Conservation (phyloP, 2,888 invertebrate species). For the Perizoma flavofasciatum region DNA sequence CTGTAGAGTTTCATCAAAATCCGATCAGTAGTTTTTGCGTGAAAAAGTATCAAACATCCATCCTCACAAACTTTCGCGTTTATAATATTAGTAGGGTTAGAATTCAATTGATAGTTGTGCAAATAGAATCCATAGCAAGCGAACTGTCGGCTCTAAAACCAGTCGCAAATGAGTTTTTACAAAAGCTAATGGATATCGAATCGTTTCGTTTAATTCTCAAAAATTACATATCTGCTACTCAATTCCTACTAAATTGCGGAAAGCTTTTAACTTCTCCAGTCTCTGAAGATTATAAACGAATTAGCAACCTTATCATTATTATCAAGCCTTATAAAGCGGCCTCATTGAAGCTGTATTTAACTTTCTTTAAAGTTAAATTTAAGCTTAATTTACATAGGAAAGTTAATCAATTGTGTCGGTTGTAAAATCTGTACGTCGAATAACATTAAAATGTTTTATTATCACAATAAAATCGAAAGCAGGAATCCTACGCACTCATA, state of each 20-base stretch:
- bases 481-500: constrained; percentile 49
- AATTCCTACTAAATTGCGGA: constrained; percentile 40
- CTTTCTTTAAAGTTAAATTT: constrained; percentile 34
- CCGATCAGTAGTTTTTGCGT: too few relatives aligned
- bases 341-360: constrained; percentile 6
- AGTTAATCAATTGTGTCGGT: constrained; percentile 46
- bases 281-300: constrained; percentile 42
- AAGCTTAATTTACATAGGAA: constrained; percentile 45
- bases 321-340: constrained; percentile 12
- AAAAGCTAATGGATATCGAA: constrained; percentile 27
- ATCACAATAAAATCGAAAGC: constrained; percentile 55
- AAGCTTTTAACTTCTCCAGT: constrained; percentile 48
- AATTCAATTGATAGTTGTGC: constrained; percentile 22
- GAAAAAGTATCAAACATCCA: too few relatives aligned
- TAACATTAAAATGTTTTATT: constrained; percentile 47
- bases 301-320: constrained; percentile 31
- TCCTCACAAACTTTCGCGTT: too few relatives aligned
- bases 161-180: constrained; percentile 30
- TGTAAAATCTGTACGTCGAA: constrained; percentile 39
- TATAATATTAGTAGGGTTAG: too few relatives aligned
- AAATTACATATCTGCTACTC: constrained; percentile 34
- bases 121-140: constrained; percentile 25
- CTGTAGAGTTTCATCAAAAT: too few relatives aligned
- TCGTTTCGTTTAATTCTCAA: constrained; percentile 29
- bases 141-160: constrained; percentile 27